These are phyloP conservation scores for Parthenolecanium corni DNA, from an alignment of 2,888 invertebrate genomes.

Conservation along the genomic window DNA sequence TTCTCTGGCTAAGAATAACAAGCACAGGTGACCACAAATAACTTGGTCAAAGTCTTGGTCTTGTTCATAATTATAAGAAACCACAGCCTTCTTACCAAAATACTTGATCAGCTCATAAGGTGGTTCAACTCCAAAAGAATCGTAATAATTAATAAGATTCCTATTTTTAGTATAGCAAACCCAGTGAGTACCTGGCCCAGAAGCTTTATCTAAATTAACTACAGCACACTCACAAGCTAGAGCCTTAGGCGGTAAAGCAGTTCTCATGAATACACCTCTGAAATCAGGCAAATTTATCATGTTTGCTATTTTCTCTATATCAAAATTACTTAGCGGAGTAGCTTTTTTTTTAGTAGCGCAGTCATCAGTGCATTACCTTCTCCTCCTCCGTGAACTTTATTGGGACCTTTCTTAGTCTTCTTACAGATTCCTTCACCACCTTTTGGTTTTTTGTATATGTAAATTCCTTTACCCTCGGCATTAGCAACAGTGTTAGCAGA, in stretches of 20 bases:
- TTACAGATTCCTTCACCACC: too few relatives aligned
- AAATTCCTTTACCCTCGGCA: too few relatives aligned
- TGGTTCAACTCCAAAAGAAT: constrained; percentile 10
- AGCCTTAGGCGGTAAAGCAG: constrained; percentile 2
- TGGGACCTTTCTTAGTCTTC: too few relatives aligned
- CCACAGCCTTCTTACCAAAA: too few relatives aligned
- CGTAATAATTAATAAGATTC: constrained; percentile 9
- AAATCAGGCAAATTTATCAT: constrained; percentile 4
- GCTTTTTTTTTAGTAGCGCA: not conserved
- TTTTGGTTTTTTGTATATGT: too few relatives aligned
- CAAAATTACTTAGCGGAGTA: constrained; percentile 3
- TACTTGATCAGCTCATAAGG: not conserved
- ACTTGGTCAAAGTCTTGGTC: too few relatives aligned
- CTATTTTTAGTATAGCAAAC: constrained; percentile 11
- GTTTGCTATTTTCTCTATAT: constrained; percentile 6
- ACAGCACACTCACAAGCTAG: not conserved
- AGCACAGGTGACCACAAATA: too few relatives aligned
- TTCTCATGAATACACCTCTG: constrained; percentile 14
- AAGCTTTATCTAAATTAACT: not conserved
- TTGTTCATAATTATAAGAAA: too few relatives aligned
- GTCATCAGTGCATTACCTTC: not conserved
- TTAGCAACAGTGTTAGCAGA: too few relatives aligned
- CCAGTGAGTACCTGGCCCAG: constrained; percentile 3
- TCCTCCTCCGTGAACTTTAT: too few relatives aligned
- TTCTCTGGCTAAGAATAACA: too few relatives aligned